These are phyloP conservation scores for Dilophus febrilis DNA, from an alignment of 2,888 invertebrate genomes.

Conservation along the genomic window DNA sequence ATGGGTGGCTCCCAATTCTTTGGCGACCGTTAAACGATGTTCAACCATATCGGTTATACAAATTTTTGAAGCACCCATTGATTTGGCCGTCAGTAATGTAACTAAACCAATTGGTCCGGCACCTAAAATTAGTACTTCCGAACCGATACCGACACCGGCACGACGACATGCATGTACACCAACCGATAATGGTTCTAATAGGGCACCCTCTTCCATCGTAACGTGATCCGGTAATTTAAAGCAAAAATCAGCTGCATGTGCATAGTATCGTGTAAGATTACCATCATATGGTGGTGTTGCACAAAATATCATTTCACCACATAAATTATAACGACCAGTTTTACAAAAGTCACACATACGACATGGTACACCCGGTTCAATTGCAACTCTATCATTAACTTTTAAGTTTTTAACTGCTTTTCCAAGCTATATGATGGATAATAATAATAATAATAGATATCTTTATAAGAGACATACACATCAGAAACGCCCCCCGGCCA, in stretches of 20 bases:
- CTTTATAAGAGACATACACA: too few relatives aligned
- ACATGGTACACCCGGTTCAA: constrained; percentile 85
- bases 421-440: constrained; percentile 38
- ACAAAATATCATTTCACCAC: constrained; percentile 72
- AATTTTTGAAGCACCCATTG: constrained; percentile 68
- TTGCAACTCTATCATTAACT: constrained; percentile 75
- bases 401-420: constrained; percentile 43
- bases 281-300: constrained; percentile 94
- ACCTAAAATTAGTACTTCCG: constrained; percentile 57
- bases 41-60: constrained; percentile 44
- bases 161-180: constrained; percentile 86
- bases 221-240: constrained; percentile 80
- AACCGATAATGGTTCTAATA: constrained; percentile 84
- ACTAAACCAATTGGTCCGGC: constrained; percentile 84
- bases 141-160: constrained; percentile 56
- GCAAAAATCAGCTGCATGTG: constrained; percentile 80
- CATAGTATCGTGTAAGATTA: constrained; percentile 69
- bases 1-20: constrained; percentile 57
- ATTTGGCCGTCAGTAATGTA: constrained; percentile 58
- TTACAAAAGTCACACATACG: constrained; percentile 70
- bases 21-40: constrained; percentile 55
- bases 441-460: too few relatives aligned
- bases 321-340: constrained; percentile 74
- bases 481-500: too few relatives aligned
- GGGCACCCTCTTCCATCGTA: constrained; percentile 79